These are phyloP conservation scores for Parthenolecanium corni DNA, from an alignment of 2,888 invertebrate species.

Conservation along the genomic window DNA sequence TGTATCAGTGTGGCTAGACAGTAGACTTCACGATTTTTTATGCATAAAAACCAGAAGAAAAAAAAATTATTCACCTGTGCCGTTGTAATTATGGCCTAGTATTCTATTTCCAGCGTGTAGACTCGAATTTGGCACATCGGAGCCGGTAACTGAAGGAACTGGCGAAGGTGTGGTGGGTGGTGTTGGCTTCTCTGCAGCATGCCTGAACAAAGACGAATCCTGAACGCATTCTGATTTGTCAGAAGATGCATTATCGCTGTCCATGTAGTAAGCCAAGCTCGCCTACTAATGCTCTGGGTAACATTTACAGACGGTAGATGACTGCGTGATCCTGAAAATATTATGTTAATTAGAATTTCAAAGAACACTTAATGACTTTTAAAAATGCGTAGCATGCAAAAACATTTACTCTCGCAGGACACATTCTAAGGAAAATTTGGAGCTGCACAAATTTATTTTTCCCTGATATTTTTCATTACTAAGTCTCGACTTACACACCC, in stretches of 20 bases:
- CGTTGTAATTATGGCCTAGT: conserved; percentile 20
- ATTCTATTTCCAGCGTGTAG: conserved; percentile 1
- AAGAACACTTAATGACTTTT: too few species aligned
- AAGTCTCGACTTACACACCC: too few species aligned
- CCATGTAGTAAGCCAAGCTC: background rate
- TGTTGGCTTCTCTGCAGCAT: background rate
- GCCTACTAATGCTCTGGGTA: background rate
- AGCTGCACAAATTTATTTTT: too few species aligned
- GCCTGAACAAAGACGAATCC: background rate
- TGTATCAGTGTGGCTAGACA: too few species aligned
- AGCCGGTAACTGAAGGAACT: background rate
- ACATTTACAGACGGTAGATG: background rate
- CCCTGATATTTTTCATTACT: too few species aligned
- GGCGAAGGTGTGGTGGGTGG: conserved; percentile 1
- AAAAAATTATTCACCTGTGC: conserved; percentile 12
- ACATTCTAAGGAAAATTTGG: too few species aligned
- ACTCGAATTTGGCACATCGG: background rate
- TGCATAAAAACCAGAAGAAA: too few species aligned
- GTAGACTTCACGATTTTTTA: too few species aligned
- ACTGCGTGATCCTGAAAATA: too few species aligned
- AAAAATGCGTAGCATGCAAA: too few species aligned
- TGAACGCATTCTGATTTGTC: conserved; percentile 7
- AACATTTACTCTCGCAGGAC: too few species aligned
- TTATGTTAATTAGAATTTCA: too few species aligned
- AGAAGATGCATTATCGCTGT: conserved; percentile 16